Percentiles rank a stretch among this genome's conserved stretches.
phyloP scores from a whole-genome alignment of 2,888 invertebrate species.

The Criorhina ranunculi region DNA sequence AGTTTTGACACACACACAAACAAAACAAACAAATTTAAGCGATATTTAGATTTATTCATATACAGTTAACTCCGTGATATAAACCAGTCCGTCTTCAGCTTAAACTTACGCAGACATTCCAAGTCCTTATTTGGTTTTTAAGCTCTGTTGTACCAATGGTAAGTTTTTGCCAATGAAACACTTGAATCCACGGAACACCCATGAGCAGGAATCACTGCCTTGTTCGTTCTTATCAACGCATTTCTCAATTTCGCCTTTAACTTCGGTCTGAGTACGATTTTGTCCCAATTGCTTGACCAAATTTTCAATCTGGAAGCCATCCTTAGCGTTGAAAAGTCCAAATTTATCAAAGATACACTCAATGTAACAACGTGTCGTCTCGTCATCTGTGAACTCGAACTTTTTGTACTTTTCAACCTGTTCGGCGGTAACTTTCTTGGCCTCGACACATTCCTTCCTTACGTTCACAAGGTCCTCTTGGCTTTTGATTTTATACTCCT shows the following conservation, averaged over 20 bases:
- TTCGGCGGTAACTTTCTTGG: constrained; percentile 82
- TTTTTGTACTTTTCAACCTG: constrained; percentile 83
- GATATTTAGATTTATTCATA: constrained; percentile 65
- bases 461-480: constrained; percentile 82
- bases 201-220: constrained; percentile 81
- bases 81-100: constrained; percentile 57
- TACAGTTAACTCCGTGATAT: constrained; percentile 49
- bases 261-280: constrained; percentile 82
- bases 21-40: constrained; percentile 27
- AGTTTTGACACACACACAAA: background rate
- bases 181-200: constrained; percentile 84
- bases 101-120: constrained; percentile 9
- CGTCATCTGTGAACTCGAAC: constrained; percentile 84
- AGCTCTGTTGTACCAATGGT: constrained; percentile 83
- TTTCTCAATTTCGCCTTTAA: constrained; percentile 82
- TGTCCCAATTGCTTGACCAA: constrained; percentile 83
- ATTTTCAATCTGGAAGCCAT: constrained; percentile 83
- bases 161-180: constrained; percentile 84
- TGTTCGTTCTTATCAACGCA: constrained; percentile 84
- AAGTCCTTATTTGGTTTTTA: constrained; percentile 80
- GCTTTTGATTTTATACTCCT: constrained; percentile 82
- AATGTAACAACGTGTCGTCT: constrained; percentile 83
- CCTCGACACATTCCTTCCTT: constrained; percentile 82
- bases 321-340: constrained; percentile 82
- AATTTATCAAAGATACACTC: constrained; percentile 84